Conservation (phyloP, 2,797 vertebrate species). For the Clarias fuscus region DNA sequence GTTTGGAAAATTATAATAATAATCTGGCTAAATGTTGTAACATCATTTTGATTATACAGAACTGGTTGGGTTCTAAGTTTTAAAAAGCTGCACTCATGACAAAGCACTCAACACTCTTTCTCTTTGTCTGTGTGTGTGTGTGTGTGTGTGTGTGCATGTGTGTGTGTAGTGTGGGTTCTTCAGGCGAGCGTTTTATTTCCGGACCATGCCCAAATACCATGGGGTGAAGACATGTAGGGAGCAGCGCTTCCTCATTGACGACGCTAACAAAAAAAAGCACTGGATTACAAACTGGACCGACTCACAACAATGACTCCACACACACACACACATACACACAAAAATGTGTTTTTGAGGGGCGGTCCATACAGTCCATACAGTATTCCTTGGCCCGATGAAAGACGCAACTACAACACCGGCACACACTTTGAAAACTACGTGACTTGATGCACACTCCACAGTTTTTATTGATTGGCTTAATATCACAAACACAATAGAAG, state of each 20-base stretch:
- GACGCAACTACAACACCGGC: background rate
- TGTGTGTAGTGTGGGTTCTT: constrained; percentile 84
- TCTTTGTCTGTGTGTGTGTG: constrained; percentile 33
- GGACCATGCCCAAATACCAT: constrained; percentile 81
- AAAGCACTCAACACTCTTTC: constrained; percentile 2
- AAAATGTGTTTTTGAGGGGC: background rate
- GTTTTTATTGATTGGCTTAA: background rate
- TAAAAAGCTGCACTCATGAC: background rate
- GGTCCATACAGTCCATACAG: background rate
- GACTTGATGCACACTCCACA: background rate
- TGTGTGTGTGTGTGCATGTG: constrained; percentile 27
- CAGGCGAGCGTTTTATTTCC: constrained; percentile 74
- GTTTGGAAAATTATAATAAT: no score
- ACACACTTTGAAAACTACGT: background rate
- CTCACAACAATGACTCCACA: constrained; percentile 42
- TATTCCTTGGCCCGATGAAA: background rate
- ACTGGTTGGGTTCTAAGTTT: background rate
- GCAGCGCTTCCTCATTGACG: constrained; percentile 75
- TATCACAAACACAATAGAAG: background rate
- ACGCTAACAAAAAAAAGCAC: constrained; percentile 70
- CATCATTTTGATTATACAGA: background rate
- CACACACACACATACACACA: constrained; percentile 12
- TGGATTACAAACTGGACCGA: constrained; percentile 87
- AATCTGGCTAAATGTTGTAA: background rate
- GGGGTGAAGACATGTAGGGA: constrained; percentile 81